Evolutionary conservation across 2,888 invertebrate genomes (phyloP), one percentile per base, ranked within the genome.

Genomic region (Graphium colonna): DNA sequence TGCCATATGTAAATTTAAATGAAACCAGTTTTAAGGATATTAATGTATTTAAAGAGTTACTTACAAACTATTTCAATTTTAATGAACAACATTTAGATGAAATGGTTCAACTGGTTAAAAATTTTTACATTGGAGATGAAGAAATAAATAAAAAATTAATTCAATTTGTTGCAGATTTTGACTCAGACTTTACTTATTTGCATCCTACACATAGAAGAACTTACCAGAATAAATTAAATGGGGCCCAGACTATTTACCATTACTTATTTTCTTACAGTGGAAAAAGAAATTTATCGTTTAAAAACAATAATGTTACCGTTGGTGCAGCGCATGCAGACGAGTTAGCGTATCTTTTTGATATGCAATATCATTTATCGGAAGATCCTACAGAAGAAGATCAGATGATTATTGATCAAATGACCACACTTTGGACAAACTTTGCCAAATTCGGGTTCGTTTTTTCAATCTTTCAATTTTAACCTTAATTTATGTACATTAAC

Each of bases 321-420:
- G 64, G 63, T 0, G 75, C 75, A 1, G 39, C 57, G 0, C 77
- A 77, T 48, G 67, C 65, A 0, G 75, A 76, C 42, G 76, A 79
- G 52, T 17, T 74, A 0, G 68, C 71, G 1, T 79, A 77, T 59
- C 52, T 73, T 26, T 75, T 73, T 57, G 68, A 69, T 42, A 53
- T 66, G 17, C n/a, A 12, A 3, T 51, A 55, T 3, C 62, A 59
- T 16, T 44, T 60, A 15, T 39, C 58, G 5, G 57, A 59, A 0
- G 56, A 60, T 1, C 58, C 63, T 1, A 60, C 55, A 10, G 9
- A 43, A 17, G 56, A 63, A 13, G 71, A 71, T 52, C 58, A 61
- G 18, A 15, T 60, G 8, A 59, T 64, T 15, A 63, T 68, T 28
- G 58, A 66, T 33, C 57, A 60, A 13, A 60, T 70, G 36, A 65